Evolutionary conservation across 2,888 invertebrate species (phyloP).

Genomic region (Tiliacea citrago): DNA sequence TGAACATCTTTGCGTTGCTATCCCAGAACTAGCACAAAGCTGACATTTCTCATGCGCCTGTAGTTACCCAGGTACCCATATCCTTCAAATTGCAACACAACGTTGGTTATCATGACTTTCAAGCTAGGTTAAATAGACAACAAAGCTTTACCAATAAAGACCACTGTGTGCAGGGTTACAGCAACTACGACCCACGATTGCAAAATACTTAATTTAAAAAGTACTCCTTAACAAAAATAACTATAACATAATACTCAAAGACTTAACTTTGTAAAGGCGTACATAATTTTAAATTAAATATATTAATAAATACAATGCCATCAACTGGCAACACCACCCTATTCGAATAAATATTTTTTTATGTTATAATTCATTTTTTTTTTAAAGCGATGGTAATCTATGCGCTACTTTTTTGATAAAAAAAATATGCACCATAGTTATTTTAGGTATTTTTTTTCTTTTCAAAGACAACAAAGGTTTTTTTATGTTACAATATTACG

Average conservation of each 20-base stretch:
- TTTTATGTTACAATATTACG: not conserved
- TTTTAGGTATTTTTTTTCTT: conserved; percentile 40
- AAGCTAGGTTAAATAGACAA: not conserved
- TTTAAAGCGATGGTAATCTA: conserved; percentile 53
- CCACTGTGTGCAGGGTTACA: conserved; percentile 28
- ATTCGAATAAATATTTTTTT: conserved; percentile 62
- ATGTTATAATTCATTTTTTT: conserved; percentile 41
- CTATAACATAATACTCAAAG: conserved; percentile 57
- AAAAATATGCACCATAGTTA: conserved; percentile 65
- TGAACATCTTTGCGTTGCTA: too few species aligned
- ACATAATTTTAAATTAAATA: conserved; percentile 58
- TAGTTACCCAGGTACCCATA: too few species aligned
- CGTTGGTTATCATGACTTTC: too few species aligned
- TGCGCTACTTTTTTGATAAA: conserved; percentile 56
- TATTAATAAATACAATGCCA: conserved; percentile 56
- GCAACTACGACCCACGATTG: conserved; percentile 20
- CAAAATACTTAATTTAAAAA: conserved; percentile 52
- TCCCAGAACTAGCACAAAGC: too few species aligned
- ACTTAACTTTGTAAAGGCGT: conserved; percentile 43
- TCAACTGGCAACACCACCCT: conserved; percentile 46
- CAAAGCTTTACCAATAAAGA: not conserved
- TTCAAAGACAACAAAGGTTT: conserved; percentile 54
- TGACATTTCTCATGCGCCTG: too few species aligned
- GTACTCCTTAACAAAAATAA: conserved; percentile 46
- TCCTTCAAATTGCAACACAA: too few species aligned